phyloP scores from a whole-genome alignment of 37 sponge, comb jelly and placozoan species.

The Cliona cf. orientalis region DNA sequence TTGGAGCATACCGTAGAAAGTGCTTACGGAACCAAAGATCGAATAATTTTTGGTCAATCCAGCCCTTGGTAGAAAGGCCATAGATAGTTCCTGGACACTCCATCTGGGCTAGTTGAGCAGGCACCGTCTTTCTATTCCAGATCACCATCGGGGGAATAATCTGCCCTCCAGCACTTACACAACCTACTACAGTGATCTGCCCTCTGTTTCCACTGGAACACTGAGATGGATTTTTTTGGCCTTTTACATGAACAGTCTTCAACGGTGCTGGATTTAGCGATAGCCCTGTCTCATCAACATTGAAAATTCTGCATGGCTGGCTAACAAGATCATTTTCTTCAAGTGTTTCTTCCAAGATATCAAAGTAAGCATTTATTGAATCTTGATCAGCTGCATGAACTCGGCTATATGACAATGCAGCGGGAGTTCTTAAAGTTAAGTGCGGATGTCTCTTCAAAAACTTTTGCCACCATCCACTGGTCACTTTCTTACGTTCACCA shows the following conservation, averaged over 20 bases:
- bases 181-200: conserved; percentile 43
- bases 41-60: conserved; percentile 17
- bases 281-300: conserved; percentile 36
- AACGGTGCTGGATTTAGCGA: conserved; percentile 10
- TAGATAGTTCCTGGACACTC: conserved; percentile 33
- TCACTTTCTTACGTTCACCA: background rate
- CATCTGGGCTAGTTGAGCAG: background rate
- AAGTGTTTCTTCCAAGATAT: conserved; percentile 14
- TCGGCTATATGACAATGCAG: conserved; percentile 12
- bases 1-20: conserved; percentile 27
- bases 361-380: conserved; percentile 14
- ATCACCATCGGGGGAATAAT: conserved; percentile 49
- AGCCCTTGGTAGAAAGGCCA: conserved; percentile 15
- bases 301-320: conserved; percentile 11
- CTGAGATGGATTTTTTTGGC: conserved; percentile 18
- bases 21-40: conserved; percentile 24
- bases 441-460: conserved; percentile 1
- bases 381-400: conserved; percentile 2
- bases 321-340: background rate
- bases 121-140: conserved; percentile 24
- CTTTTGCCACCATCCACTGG: conserved; percentile 1
- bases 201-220: conserved; percentile 11
- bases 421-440: conserved; percentile 10
- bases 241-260: conserved; percentile 17
- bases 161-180: conserved; percentile 42